phyloP scores from a whole-genome alignment of 2,113 vertebrate species.

The Girardinichthys multiradiatus region DNA sequence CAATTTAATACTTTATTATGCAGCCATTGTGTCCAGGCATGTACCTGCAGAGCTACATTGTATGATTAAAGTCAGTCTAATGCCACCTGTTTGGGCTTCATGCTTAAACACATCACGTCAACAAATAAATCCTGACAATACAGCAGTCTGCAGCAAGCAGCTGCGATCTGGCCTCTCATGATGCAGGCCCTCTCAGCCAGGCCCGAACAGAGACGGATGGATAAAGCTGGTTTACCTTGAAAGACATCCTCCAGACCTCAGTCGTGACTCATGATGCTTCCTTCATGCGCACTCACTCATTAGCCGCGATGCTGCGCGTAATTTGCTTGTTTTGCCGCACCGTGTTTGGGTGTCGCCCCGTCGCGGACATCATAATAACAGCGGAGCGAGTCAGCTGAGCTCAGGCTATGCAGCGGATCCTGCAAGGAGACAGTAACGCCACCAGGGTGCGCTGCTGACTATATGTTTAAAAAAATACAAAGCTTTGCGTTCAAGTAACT shows the following conservation, averaged over 20 bases:
- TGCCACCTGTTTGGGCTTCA: not conserved
- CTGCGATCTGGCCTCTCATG: conserved; percentile 1
- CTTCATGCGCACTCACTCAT: conserved; percentile 49
- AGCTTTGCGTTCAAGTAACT: no score
- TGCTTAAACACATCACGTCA: not conserved
- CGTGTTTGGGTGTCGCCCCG: conserved; percentile 63
- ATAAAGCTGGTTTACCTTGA: conserved; percentile 77
- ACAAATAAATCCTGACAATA: conserved; percentile 9
- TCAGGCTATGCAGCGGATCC: conserved; percentile 61
- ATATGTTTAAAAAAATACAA: not conserved
- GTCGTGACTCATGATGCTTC: conserved; percentile 68
- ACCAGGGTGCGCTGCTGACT: conserved; percentile 46
- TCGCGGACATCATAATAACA: conserved; percentile 56
- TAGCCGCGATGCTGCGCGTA: conserved; percentile 34
- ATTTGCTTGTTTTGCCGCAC: conserved; percentile 58
- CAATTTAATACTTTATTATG: not conserved
- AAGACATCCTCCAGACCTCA: conserved; percentile 79
- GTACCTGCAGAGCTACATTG: not conserved
- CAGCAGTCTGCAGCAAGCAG: conserved; percentile 17
- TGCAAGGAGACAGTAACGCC: not conserved
- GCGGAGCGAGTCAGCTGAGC: conserved; percentile 48
- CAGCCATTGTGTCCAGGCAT: not conserved
- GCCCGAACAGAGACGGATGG: conserved; percentile 19
- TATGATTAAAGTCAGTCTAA: not conserved
- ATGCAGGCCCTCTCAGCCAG: conserved; percentile 19